Base-by-base conservation (phyloP, 1,140 invertebrate genomes). In the Platyscapa corneri region DNA sequence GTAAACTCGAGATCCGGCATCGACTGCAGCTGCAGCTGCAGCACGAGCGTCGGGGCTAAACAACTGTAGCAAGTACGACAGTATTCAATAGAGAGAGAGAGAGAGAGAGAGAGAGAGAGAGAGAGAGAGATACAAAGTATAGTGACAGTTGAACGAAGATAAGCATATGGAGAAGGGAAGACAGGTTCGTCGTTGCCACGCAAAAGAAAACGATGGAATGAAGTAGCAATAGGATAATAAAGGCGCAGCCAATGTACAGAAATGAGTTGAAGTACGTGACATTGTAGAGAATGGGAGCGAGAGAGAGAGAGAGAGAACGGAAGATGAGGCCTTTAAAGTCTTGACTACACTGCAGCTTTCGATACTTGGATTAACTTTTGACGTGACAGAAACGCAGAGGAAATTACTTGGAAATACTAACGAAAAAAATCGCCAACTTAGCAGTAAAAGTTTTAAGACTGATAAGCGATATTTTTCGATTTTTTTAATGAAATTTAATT, bases 281-380 rank as follows among this genome's bases (percentile, higher is more conserved):
- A 12, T 80, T 80, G 39, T 75, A 75, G 16, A 75, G 16, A 49
- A 27, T 1, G 12, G 16, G 39, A n/a, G 37, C 0, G 16, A 37
- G 16, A 75, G 16, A 49, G 42, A 14, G 12, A 30, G 39, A n/a
- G 37, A 18, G 16, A 46, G n/a, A 30, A 5, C 30, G 42, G 27
- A 76, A 64, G 32, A 42, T 56, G 53, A 64, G 72, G 8, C 49
- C 34, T 64, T 78, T 37, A 30, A 53, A 32, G 30, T 32, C 27
- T n/a, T 16, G 16, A 34, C 20, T 49, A 72, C 34, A n/a, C 53
- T 39, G 70, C 49, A 37, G 10, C 20, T 32, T 64, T 42, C 53
- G 37, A 83, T 42, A 20, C 53, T 64, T 34, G 72, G 53, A 83
- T 83, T 64, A 83, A 83, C 34, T 75, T 83, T 64, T 83, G n/a